These are phyloP conservation scores for Chionis minor DNA, from an alignment of 2,113 vertebrate species.

Conservation along the genomic window DNA sequence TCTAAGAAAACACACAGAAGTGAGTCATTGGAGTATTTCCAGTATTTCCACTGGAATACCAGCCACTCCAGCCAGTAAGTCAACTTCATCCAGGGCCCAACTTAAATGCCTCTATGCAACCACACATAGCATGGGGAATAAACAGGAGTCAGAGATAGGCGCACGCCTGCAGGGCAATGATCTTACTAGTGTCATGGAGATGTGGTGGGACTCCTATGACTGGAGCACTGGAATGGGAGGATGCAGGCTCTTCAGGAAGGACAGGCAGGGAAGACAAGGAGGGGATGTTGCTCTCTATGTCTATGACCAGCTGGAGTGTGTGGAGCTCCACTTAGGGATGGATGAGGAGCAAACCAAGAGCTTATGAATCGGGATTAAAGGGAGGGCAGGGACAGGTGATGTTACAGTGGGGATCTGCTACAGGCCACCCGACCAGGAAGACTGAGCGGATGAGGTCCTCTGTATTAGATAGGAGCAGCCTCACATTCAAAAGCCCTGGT, in stretches of 20 bases:
- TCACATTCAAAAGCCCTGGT: neutral
- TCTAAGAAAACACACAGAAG: neutral
- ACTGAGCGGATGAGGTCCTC: neutral
- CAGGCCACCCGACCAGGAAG: neutral
- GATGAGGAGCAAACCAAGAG: neutral
- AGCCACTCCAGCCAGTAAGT: neutral
- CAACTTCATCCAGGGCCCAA: neutral
- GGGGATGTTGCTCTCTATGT: neutral
- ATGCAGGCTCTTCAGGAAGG: neutral
- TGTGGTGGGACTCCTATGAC: neutral
- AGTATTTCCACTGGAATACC: neutral
- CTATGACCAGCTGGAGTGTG: neutral
- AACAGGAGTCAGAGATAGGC: neutral
- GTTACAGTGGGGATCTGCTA: neutral
- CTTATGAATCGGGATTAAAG: neutral
- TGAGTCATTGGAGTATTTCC: neutral
- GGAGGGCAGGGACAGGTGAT: neutral
- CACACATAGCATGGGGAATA: neutral
- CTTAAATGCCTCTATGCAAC: neutral
- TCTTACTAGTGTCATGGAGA: neutral
- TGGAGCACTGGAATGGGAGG: neutral
- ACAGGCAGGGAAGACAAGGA: neutral
- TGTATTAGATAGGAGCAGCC: neutral
- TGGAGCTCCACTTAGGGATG: neutral
- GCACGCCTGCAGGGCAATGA: neutral